phyloP scores from a whole-genome alignment of 1,140 invertebrate genomes.

The Aphelinus certus region DNA sequence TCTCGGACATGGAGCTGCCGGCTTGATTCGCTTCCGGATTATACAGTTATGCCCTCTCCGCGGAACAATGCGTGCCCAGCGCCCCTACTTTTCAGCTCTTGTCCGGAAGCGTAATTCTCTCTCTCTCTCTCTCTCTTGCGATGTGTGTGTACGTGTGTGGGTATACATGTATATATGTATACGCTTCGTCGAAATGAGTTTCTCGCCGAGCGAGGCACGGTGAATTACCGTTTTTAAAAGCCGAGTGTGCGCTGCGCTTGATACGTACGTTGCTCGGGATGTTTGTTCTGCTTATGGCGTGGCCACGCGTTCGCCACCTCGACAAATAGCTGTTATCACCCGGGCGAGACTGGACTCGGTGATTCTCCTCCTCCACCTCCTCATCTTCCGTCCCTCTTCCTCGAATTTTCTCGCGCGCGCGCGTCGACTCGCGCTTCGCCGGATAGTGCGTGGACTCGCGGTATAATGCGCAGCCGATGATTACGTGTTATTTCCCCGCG shows the following conservation, averaged over 20 bases:
- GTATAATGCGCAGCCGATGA: constrained; percentile 8
- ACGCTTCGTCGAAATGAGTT: constrained; percentile 26
- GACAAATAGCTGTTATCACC: constrained; percentile 22
- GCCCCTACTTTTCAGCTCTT: constrained; percentile 8
- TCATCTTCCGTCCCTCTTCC: neutral
- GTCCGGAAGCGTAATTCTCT: constrained; percentile 33
- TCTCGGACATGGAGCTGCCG: constrained; percentile 46
- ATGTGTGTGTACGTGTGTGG: neutral
- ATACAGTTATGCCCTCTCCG: constrained; percentile 35
- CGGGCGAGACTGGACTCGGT: neutral
- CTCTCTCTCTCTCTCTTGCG: neutral
- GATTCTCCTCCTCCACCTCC: neutral
- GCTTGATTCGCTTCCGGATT: constrained; percentile 37
- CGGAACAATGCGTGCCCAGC: constrained; percentile 33
- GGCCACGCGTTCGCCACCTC: too few relatives aligned
- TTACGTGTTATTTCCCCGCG: constrained; percentile 24
- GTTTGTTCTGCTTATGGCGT: constrained; percentile 14
- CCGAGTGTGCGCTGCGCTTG: neutral
- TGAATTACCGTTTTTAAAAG: constrained; percentile 27
- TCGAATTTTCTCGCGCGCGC: neutral
- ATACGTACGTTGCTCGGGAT: neutral
- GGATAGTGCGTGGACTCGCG: neutral
- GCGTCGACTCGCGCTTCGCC: neutral
- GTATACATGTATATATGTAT: constrained; percentile 3
- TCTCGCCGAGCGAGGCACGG: constrained; percentile 2